Percentiles rank a stretch among this genome's conserved stretches.
Conservation (phyloP, 30 jellyfish, hydroid and myxozoan species). For the Rhopilema esculentum region DNA sequence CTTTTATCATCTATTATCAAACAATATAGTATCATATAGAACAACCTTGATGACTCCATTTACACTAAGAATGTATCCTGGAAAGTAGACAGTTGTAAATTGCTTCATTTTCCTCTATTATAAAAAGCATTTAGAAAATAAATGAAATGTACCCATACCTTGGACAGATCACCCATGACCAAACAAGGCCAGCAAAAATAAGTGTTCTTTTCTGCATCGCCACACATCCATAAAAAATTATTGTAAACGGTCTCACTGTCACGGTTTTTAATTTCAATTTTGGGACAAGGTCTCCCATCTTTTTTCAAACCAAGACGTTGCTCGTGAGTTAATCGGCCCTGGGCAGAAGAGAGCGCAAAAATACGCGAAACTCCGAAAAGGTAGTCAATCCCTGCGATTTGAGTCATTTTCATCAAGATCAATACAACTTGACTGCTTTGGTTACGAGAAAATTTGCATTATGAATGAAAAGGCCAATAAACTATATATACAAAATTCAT, state of each 20-base stretch:
- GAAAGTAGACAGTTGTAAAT: background rate
- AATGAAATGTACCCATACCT: slow-evolving; percentile 8
- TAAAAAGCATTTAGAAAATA: background rate
- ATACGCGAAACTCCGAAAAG: slow-evolving; percentile 21
- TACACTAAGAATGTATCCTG: background rate
- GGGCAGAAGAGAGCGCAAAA: slow-evolving; percentile 14
- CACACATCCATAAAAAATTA: slow-evolving; percentile 37
- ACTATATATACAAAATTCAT: background rate
- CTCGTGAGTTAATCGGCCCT: slow-evolving; percentile 29
- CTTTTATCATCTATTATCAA: background rate
- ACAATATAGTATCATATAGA: background rate
- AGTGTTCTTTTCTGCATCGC: slow-evolving; percentile 42
- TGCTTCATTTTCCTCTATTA: background rate
- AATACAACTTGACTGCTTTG: background rate
- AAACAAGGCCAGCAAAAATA: slow-evolving; percentile 58
- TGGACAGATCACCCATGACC: slow-evolving; percentile 53
- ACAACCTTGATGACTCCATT: background rate
- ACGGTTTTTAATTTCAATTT: slow-evolving; percentile 25
- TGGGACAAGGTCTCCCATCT: slow-evolving; percentile 57
- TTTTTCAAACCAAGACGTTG: slow-evolving; percentile 50
- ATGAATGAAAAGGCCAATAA: background rate
- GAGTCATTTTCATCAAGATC: slow-evolving; percentile 9
- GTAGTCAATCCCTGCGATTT: background rate
- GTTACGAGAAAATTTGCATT: background rate
- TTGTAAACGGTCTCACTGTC: slow-evolving; percentile 17